These are phyloP conservation scores for Eriosoma lanigerum DNA, from an alignment of 1,140 invertebrate genomes.

Conservation along the genomic window DNA sequence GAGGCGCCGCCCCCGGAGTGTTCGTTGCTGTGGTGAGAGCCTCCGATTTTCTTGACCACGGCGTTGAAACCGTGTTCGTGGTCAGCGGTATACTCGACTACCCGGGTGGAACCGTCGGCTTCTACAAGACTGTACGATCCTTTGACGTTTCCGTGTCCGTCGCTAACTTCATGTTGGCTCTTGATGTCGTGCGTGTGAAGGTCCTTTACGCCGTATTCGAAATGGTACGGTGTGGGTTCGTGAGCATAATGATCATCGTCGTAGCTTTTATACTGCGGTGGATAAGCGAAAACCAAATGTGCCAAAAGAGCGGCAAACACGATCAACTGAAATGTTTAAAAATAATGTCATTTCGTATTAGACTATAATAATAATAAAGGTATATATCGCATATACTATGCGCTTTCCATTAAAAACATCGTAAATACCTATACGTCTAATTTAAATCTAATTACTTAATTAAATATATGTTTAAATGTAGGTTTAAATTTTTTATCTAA, in stretches of 20 bases:
- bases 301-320: conserved; percentile 56
- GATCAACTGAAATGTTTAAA: conserved; percentile 60
- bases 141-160: conserved; percentile 60
- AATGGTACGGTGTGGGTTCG: conserved; percentile 60
- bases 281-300: conserved; percentile 58
- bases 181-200: conserved; percentile 62
- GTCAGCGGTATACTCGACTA: conserved; percentile 63
- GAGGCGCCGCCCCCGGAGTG: no score
- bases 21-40: neutral
- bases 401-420: no score
- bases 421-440: no score
- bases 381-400: no score
- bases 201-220: conserved; percentile 63
- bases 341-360: no score
- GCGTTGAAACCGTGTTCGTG: conserved; percentile 54
- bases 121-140: conserved; percentile 60
- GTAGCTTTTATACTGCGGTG: conserved; percentile 55
- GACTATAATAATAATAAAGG: no score
- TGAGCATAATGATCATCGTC: conserved; percentile 31
- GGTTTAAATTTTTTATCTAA: no score
- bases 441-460: no score
- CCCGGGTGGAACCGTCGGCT: conserved; percentile 60
- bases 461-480: no score
- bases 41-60: conserved; percentile 45
- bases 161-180: conserved; percentile 59